Evolutionary conservation across 2,888 invertebrate species (phyloP).

Genomic region (Lepidocyrtinus sp.): DNA sequence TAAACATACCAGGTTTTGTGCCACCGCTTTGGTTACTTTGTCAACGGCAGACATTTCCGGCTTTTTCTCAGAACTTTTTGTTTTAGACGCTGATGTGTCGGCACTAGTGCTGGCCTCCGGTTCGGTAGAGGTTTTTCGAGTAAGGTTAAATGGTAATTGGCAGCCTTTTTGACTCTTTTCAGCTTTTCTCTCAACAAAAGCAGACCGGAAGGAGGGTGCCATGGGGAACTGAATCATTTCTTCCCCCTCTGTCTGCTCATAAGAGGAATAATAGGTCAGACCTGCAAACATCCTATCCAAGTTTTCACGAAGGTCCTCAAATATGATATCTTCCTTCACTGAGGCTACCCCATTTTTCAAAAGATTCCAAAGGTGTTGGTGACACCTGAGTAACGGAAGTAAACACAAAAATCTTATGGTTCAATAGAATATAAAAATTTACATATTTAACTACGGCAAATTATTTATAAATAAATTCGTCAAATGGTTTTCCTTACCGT

Average conservation of each 20-base stretch:
- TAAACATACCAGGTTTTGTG: constrained; percentile 57
- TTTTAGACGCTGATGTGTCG: not conserved
- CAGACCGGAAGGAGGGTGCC: constrained; percentile 12
- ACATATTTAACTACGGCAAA: no score
- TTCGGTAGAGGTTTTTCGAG: not conserved
- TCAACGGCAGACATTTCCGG: not conserved
- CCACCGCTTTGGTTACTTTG: constrained; percentile 48
- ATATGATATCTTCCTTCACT: constrained; percentile 62
- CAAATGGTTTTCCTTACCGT: no score
- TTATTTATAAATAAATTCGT: no score
- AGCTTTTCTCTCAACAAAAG: not conserved
- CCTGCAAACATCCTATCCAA: constrained; percentile 57
- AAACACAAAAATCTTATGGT: no score
- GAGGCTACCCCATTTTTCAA: constrained; percentile 60
- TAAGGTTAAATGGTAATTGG: not conserved
- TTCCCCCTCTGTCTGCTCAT: constrained; percentile 27
- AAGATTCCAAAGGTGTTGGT: constrained; percentile 64
- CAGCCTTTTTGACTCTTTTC: constrained; percentile 21
- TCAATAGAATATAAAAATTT: no score
- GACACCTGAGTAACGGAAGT: no score
- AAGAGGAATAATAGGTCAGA: constrained; percentile 49
- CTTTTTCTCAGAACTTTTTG: not conserved
- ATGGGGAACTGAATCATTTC: constrained; percentile 37
- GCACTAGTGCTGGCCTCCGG: not conserved
- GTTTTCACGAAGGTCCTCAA: constrained; percentile 60